Evolutionary conservation across 2,113 vertebrate genomes (phyloP).

Genomic region (Athene noctua): DNA sequence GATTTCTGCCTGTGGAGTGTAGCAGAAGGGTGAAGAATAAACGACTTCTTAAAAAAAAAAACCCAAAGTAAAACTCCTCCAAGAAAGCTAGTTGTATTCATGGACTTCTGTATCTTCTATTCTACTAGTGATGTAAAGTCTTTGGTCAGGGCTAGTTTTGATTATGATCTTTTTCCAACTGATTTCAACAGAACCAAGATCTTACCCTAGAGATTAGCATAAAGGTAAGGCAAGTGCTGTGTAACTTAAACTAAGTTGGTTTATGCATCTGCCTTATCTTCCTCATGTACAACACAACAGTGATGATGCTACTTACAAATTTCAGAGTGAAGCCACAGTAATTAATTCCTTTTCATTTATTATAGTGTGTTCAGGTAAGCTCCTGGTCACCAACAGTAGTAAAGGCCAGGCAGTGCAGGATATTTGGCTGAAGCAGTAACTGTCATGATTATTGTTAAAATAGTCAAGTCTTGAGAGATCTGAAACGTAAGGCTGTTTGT

Average conservation of each 20-base stretch:
- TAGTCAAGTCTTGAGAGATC: background rate
- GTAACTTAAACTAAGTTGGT: background rate
- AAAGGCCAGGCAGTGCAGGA: background rate
- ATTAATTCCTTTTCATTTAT: background rate
- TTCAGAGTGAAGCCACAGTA: background rate
- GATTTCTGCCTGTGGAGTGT: background rate
- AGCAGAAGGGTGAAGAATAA: background rate
- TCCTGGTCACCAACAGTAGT: background rate
- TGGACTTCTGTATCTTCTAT: background rate
- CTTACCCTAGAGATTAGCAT: background rate
- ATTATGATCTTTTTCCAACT: background rate
- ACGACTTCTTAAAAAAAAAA: background rate
- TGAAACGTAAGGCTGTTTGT: background rate
- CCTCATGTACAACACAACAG: background rate
- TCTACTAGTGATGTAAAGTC: background rate
- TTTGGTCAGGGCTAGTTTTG: background rate
- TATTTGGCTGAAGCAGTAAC: background rate
- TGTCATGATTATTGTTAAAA: background rate
- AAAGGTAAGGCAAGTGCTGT: background rate
- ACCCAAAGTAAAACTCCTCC: background rate
- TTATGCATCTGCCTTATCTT: background rate
- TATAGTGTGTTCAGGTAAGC: background rate
- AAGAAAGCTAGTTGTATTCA: background rate
- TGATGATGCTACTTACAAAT: background rate
- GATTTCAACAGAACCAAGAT: background rate